Conservation (phyloP, 2,888 invertebrate genomes). For the Platypus cylindrus region DNA sequence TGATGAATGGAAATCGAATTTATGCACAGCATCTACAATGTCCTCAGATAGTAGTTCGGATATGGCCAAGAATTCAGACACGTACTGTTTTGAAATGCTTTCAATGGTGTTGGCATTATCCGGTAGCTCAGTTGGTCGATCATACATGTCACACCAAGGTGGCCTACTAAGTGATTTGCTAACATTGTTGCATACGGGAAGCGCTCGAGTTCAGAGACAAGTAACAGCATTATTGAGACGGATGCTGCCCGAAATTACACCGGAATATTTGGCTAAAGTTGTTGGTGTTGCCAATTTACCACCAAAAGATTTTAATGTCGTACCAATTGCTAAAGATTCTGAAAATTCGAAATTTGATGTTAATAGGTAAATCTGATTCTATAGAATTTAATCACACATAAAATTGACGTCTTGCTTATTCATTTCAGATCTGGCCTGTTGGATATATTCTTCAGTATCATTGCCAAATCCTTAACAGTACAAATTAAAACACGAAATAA, state of each 20-base stretch:
- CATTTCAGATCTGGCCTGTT: constrained; percentile 57
- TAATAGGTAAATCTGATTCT: constrained; percentile 28
- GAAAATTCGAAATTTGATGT: constrained; percentile 40
- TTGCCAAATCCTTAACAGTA: constrained; percentile 81
- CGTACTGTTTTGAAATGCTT: constrained; percentile 96
- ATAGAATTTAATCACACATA: constrained; percentile 4
- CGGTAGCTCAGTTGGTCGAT: constrained; percentile 81
- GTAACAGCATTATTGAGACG: constrained; percentile 75
- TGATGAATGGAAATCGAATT: constrained; percentile 78
- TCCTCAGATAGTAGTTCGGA: constrained; percentile 34
- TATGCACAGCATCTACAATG: constrained; percentile 38
- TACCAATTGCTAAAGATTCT: constrained; percentile 42
- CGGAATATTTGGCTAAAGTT: constrained; percentile 66
- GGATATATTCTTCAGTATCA: constrained; percentile 80
- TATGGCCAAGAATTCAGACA: constrained; percentile 51
- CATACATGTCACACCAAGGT: constrained; percentile 81
- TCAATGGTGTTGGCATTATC: constrained; percentile 90
- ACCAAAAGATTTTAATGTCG: constrained; percentile 64
- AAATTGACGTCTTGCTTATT: neutral
- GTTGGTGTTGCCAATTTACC: constrained; percentile 59
- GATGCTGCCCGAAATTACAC: constrained; percentile 82
- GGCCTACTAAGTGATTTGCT: constrained; percentile 74
- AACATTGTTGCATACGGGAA: constrained; percentile 81
- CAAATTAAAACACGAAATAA: constrained; percentile 74
- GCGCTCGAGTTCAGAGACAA: constrained; percentile 89